Base-by-base conservation (phyloP, 2,888 invertebrate genomes). In the Azorinus chamasolen region DNA sequence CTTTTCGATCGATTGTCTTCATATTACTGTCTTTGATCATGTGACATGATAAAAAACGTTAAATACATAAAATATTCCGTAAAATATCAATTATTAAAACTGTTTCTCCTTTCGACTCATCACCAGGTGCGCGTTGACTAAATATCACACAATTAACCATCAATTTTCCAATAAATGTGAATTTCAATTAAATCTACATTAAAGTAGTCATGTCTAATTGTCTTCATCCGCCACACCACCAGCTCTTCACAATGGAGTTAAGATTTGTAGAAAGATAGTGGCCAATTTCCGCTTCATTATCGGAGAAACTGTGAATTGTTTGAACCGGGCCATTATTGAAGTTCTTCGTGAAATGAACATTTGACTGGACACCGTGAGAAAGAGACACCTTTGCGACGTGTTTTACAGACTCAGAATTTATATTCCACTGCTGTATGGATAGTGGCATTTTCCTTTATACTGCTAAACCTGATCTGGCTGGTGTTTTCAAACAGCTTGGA, bases 281-380 rank as follows among this genome's bases (percentile, higher is more conserved):
- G 73, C 50, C 69, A 78, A 73, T 78, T 78, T 69, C 73, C 78
- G 69, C 63, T 59, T 65, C 41, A 78, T 78, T 78, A 78, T 78
- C 78, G 48, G 69, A 25, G 18, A 20, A 39, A 22, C 37, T 59
- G 66, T 51, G 25, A 68, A 68, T 68, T 68, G 66, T 48, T 62
- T 45, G 51, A 54, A 41, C 24, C 22, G 25, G 45, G 20, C 22
- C 25, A 20, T 39, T 20, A 25, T 54, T 55, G n/a, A 37, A n/a
- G 54, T 37, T 20, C 37, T 43, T 55, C 45, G 20, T 22, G 22
- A 22, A 37, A 50, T 48, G 65, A 43, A 53, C 65, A 61, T 27
- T 32, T 25, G 54, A 48, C 45, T 45, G 6, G 41, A 8, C n/a
- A 53, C 24, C 77, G 77, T 77, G 77, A 77, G 77, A 77, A 77